Evolutionary conservation across 1,140 invertebrate species (phyloP).

Genomic region (Nixonia krombeini): DNA sequence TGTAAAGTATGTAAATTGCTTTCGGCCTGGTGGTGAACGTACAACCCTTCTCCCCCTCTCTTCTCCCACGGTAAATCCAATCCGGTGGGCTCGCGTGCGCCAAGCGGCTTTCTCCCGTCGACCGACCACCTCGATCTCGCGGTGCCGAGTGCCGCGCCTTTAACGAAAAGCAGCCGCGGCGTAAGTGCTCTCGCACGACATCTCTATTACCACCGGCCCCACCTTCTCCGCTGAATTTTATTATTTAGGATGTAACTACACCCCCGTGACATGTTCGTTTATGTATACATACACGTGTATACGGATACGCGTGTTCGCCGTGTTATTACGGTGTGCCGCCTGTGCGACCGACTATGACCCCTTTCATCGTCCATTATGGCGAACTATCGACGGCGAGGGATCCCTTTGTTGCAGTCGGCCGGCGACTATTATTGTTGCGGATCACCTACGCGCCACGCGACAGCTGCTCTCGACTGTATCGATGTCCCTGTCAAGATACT

Average conservation of each 20-base stretch:
- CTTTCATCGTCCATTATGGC: slow-evolving; percentile 35
- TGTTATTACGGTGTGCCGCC: slow-evolving; percentile 18
- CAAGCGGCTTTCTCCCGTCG: neutral
- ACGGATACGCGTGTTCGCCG: slow-evolving; percentile 5
- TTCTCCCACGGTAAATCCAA: slow-evolving; percentile 26
- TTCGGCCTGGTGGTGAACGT: slow-evolving; percentile 15
- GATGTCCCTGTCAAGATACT: slow-evolving; percentile 48
- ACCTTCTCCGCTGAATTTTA: slow-evolving; percentile 27
- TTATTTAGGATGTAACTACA: slow-evolving; percentile 25
- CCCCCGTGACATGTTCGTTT: slow-evolving; percentile 14
- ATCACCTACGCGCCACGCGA: slow-evolving; percentile 53
- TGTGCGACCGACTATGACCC: slow-evolving; percentile 15
- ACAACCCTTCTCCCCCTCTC: slow-evolving; percentile 22
- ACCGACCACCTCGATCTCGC: slow-evolving; percentile 17
- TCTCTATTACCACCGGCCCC: slow-evolving; percentile 15
- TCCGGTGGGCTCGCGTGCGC: slow-evolving; percentile 16
- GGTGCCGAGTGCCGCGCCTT: slow-evolving; percentile 26
- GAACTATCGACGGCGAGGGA: slow-evolving; percentile 26
- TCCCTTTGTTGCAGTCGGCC: slow-evolving; percentile 33
- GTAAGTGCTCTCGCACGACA: slow-evolving; percentile 27
- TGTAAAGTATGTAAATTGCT: slow-evolving; percentile 43
- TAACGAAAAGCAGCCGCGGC: slow-evolving; percentile 20
- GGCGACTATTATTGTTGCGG: slow-evolving; percentile 50
- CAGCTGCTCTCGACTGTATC: slow-evolving; percentile 54
- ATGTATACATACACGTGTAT: slow-evolving; percentile 4